Percentiles rank a stretch among this genome's conserved stretches.
Evolutionary conservation across 2,888 invertebrate genomes (phyloP).

Genomic region (Sarcophaga variegata): DNA sequence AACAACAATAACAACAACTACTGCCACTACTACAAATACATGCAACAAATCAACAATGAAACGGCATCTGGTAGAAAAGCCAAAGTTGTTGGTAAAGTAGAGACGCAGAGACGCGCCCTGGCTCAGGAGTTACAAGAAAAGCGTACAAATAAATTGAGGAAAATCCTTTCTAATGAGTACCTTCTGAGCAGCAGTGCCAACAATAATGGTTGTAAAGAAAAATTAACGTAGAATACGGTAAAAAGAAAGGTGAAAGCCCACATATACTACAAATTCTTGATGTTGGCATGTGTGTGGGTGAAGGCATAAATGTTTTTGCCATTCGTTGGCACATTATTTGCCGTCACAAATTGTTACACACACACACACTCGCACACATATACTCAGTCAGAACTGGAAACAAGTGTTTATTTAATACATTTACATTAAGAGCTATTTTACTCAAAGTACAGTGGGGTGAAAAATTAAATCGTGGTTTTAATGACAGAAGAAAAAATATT

Average conservation of each 20-base stretch:
- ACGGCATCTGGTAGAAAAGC: no score
- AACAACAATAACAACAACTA: background rate
- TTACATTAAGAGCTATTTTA: no score
- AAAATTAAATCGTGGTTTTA: no score
- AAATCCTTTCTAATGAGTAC: constrained; percentile 67
- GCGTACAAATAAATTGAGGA: constrained; percentile 57
- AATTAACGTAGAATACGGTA: background rate
- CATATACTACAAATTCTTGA: constrained; percentile 33
- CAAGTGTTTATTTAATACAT: constrained; percentile 1
- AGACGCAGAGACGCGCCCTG: constrained; percentile 14
- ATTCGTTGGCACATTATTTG: no score
- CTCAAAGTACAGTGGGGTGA: no score
- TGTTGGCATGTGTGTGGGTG: constrained; percentile 63
- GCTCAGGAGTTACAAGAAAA: constrained; percentile 14
- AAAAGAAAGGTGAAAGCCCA: constrained; percentile 25
- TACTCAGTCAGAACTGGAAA: background rate
- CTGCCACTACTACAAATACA: no score
- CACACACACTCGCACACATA: background rate
- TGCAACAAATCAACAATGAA: no score
- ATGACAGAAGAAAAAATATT: no score
- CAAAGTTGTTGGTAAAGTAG: no score
- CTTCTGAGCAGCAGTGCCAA: constrained; percentile 31
- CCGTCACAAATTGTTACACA: background rate
- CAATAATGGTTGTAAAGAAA: constrained; percentile 14
- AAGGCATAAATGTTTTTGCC: constrained; percentile 24